A percentile compares a stretch with the other conserved stretches of the same genome.
phyloP scores from a whole-genome alignment of 2,797 vertebrate genomes.

The Phalanger gymnotis region DNA sequence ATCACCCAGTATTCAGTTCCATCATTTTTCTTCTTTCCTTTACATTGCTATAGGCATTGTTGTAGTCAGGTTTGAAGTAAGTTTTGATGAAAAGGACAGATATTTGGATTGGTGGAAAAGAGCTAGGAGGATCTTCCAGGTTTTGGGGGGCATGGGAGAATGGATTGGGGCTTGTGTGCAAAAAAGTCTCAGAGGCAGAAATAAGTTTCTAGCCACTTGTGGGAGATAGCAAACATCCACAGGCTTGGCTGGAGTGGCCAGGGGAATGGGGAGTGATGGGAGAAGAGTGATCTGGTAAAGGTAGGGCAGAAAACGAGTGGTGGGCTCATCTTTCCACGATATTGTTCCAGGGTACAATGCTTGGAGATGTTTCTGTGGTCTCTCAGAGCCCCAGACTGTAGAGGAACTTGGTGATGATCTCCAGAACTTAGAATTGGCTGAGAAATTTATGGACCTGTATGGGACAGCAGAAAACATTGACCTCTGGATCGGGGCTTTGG shows the following conservation, averaged over 20 bases:
- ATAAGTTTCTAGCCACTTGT: background rate
- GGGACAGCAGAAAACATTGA: constrained; percentile 87
- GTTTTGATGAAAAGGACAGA: background rate
- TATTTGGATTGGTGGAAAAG: background rate
- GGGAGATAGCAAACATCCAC: background rate
- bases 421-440: constrained; percentile 82
- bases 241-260: background rate
- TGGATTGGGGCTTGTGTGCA: background rate
- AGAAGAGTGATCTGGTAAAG: background rate
- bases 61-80: background rate
- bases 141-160: background rate
- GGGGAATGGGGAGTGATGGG: background rate
- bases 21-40: background rate
- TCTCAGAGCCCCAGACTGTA: constrained; percentile 83
- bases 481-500: constrained; percentile 89
- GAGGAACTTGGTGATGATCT: constrained; percentile 84
- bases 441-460: constrained; percentile 87
- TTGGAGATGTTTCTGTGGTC: constrained; percentile 86
- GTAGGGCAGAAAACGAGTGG: background rate
- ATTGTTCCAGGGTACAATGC: constrained; percentile 83
- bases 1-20: background rate
- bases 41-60: background rate
- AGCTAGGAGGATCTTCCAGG: background rate
- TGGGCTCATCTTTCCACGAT: background rate
- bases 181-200: background rate